Percentiles rank a stretch among this genome's conserved stretches.
Conservation (phyloP, 1,140 invertebrate genomes). For the Sesamia nonagrioides region DNA sequence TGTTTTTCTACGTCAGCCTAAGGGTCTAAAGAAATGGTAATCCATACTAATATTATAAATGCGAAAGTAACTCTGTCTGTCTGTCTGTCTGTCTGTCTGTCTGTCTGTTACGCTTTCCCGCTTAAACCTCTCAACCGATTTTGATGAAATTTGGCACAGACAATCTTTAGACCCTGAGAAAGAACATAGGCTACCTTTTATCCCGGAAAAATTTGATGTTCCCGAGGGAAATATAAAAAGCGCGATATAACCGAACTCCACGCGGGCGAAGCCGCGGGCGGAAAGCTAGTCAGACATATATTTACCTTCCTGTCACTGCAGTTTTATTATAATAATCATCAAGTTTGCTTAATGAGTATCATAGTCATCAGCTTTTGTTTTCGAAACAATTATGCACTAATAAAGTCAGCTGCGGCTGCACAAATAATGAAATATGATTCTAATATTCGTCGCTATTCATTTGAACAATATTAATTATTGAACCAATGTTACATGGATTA, state of each 20-base stretch:
- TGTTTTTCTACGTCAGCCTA: neutral
- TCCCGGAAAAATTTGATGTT: too few relatives aligned
- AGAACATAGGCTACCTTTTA: too few relatives aligned
- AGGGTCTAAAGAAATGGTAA: neutral
- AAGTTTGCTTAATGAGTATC: neutral
- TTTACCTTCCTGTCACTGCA: neutral
- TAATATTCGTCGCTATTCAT: conserved; percentile 44
- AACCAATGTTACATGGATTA: neutral
- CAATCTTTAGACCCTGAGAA: too few relatives aligned
- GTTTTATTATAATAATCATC: neutral
- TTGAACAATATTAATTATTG: neutral
- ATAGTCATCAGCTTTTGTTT: neutral
- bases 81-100: too few relatives aligned
- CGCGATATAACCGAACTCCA: too few relatives aligned
- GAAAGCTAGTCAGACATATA: neutral
- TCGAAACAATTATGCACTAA: conserved; percentile 67
- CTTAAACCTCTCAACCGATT: too few relatives aligned
- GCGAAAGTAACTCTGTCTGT: too few relatives aligned
- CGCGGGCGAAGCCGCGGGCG: too few relatives aligned
- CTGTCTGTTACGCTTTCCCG: too few relatives aligned
- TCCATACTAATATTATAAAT: too few relatives aligned
- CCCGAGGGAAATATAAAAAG: too few relatives aligned
- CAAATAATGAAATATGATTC: conserved; percentile 74
- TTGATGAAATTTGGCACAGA: too few relatives aligned
- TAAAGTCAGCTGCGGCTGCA: conserved; percentile 65